Evolutionary conservation across 2,888 invertebrate genomes (phyloP).

Genomic region (Caenorhabditis drosophilae): DNA sequence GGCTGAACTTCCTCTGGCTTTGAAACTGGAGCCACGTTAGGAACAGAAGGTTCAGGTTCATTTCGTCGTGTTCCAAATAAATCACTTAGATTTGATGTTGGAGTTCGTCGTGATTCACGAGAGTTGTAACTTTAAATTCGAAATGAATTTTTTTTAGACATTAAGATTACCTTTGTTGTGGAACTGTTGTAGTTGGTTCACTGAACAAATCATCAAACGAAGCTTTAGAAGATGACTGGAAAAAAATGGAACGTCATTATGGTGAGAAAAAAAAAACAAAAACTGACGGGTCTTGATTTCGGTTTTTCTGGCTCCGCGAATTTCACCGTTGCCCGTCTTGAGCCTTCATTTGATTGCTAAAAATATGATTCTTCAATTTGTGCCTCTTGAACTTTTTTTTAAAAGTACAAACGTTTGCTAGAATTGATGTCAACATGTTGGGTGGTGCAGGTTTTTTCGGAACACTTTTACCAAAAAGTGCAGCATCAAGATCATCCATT

Average conservation of each 20-base stretch:
- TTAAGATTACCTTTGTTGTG: not conserved
- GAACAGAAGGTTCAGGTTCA: no score
- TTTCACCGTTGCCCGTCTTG: not conserved
- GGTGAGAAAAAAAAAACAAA: not conserved
- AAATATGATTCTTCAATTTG: not conserved
- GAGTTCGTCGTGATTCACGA: not conserved
- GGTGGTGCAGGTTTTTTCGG: slow-evolving; percentile 3
- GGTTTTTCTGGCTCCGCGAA: not conserved
- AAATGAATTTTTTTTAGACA: not conserved
- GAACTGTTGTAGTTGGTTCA: not conserved
- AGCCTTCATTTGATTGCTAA: slow-evolving; percentile 1
- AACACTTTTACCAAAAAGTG: slow-evolving; percentile 5
- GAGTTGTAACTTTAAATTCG: no score
- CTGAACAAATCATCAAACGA: slow-evolving; percentile 7
- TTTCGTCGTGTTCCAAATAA: not conserved
- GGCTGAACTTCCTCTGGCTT: no score
- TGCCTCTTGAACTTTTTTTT: not conserved
- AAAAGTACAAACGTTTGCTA: slow-evolving; percentile 1
- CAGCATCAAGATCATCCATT: slow-evolving; percentile 15
- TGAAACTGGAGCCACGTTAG: no score
- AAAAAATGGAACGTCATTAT: no score
- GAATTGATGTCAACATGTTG: slow-evolving; percentile 4
- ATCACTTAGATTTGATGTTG: not conserved
- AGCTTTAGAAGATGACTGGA: not conserved
- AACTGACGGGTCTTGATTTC: not conserved